Conservation (phyloP, 2,888 invertebrate genomes). For the Plutella xylostella region DNA sequence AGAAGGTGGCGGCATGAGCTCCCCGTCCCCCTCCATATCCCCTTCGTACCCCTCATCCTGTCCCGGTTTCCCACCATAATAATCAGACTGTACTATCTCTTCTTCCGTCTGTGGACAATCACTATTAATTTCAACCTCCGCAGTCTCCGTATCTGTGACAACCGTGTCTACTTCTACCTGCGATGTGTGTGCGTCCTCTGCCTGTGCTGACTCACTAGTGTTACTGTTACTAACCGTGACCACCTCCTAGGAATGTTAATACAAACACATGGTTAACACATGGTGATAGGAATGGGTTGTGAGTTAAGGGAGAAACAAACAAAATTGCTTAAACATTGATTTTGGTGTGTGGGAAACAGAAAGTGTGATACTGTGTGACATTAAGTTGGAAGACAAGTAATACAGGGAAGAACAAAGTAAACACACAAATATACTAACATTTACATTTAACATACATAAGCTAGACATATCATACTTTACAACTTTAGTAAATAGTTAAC, state of each 20-base stretch:
- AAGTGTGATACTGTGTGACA: too few relatives aligned
- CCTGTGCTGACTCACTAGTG: slow-evolving; percentile 35
- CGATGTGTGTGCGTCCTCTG: slow-evolving; percentile 9
- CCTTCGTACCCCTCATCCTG: slow-evolving; percentile 76
- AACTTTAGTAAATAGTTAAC: neutral
- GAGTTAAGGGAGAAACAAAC: too few relatives aligned
- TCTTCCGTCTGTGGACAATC: slow-evolving; percentile 49
- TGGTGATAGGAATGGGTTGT: neutral
- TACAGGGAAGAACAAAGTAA: neutral
- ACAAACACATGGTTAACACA: slow-evolving; percentile 26
- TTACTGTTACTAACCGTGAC: slow-evolving; percentile 26
- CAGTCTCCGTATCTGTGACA: slow-evolving; percentile 13
- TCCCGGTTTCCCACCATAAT: slow-evolving; percentile 32
- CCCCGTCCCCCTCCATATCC: slow-evolving; percentile 74
- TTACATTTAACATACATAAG: neutral
- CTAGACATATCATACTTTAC: neutral
- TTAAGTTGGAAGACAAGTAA: neutral
- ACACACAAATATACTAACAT: neutral
- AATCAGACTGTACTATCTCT: slow-evolving; percentile 19
- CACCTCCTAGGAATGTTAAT: slow-evolving; percentile 44
- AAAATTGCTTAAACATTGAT: too few relatives aligned
- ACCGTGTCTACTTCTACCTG: slow-evolving; percentile 1
- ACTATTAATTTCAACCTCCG: slow-evolving; percentile 25
- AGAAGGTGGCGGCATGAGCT: slow-evolving; percentile 89
- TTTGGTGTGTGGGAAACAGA: too few relatives aligned